These are phyloP conservation scores for Rotaria macrura DNA, from an alignment of 2,888 invertebrate genomes.

Conservation along the genomic window DNA sequence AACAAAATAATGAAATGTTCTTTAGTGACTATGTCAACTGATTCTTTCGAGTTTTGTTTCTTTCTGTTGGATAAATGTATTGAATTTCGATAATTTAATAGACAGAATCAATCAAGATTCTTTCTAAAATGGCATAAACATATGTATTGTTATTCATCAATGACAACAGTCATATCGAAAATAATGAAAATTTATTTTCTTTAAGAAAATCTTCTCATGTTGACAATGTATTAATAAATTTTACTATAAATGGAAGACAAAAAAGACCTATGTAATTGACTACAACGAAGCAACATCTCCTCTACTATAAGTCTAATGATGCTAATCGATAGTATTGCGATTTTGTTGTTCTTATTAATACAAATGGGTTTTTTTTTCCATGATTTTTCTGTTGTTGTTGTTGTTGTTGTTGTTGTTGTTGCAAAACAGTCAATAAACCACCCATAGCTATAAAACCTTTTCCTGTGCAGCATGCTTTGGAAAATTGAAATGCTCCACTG, in stretches of 20 bases:
- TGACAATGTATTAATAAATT: not conserved
- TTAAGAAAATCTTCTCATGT: not conserved
- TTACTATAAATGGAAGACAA: not conserved
- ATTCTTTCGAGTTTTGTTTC: too few relatives aligned
- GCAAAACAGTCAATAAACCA: not conserved
- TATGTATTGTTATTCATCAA: too few relatives aligned
- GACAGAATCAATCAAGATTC: too few relatives aligned
- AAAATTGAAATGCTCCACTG: conserved; percentile 3
- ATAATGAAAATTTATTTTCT: not conserved
- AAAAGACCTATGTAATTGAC: not conserved
- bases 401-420: not conserved
- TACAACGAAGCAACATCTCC: not conserved
- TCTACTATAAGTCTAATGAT: not conserved
- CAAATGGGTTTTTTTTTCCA: not conserved
- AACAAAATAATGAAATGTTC: too few relatives aligned
- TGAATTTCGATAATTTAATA: too few relatives aligned
- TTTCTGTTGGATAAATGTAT: too few relatives aligned
- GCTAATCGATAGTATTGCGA: not conserved
- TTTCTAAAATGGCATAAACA: too few relatives aligned
- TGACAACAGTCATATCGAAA: not conserved
- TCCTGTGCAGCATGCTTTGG: not conserved
- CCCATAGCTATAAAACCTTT: not conserved
- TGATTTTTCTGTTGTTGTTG: not conserved
- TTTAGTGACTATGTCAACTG: too few relatives aligned
- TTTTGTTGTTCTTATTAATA: not conserved